Evolutionary conservation across 2,797 vertebrate genomes (phyloP), one percentile per base, ranked within the genome.

Genomic region (Spinibarbus caldwelli): DNA sequence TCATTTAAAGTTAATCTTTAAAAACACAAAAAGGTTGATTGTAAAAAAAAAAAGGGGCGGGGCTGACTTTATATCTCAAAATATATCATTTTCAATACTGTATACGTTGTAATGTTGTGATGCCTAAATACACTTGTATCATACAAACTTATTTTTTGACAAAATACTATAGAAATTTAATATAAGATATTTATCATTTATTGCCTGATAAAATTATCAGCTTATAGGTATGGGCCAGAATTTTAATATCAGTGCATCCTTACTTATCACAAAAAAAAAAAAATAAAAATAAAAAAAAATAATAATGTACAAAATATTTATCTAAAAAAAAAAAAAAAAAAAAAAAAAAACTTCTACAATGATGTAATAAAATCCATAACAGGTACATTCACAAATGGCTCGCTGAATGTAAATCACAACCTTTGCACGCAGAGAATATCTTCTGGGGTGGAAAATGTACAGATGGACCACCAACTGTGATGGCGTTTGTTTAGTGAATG

Each of bases 391-490:
- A 54, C 19, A 59, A 59, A 31, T 0, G 2, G 15, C 3, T n/a
- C 17, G 10, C n/a, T 29, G 38, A 38, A 76, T 64, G 71, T 49
- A 52, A 66, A 54, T 17, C 6, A 67, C 45, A 57, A 71, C 36
- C 45, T 47, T 19, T 29, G 2, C 21, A 57, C 5, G 26, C 8
- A 36, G 47, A 71, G n/a, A n/a, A 45, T 17, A 71, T 85, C 23
- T 72, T 80, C 64, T 84, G 73, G 29, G 45, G 45, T 77, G 47
- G 36, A 47, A 85, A 72, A 80, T 52, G 31, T 72, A 64, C 68
- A 66, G 84, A 80, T 34, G 54, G 66, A 85, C 54, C 31, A 73
- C 77, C 77, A 73, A 64, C 67, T 73, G 84, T 26, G 26, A 71
- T 71, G 36, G 36, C 9, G 26, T 45, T 78, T 78, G 41, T 59